These are phyloP conservation scores for Heterodera schachtii DNA, from an alignment of 1,140 invertebrate genomes.

Conservation along the genomic window DNA sequence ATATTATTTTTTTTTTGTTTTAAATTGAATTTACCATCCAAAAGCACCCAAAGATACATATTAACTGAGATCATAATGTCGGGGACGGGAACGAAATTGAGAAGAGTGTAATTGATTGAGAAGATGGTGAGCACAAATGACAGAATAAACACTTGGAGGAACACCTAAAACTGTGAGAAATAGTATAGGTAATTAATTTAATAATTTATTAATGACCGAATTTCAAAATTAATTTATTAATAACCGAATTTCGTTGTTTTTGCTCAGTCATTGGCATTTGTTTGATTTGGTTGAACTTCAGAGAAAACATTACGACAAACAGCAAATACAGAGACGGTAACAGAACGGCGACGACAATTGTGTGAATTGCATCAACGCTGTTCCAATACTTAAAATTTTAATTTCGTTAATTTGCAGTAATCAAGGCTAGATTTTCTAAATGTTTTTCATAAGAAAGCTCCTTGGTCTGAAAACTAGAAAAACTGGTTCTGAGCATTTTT, in stretches of 20 bases:
- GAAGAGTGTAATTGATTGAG: neutral
- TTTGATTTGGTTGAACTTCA: neutral
- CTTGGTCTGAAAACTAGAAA: too few relatives aligned
- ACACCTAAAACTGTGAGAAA: neutral
- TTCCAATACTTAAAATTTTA: too few relatives aligned
- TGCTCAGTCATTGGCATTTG: too few relatives aligned
- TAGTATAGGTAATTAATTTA: too few relatives aligned
- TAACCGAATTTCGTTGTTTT: neutral
- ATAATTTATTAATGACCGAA: too few relatives aligned
- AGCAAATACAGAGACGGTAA: neutral
- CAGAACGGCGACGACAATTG: neutral
- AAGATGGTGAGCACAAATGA: neutral
- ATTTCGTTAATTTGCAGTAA: too few relatives aligned
- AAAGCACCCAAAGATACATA: neutral
- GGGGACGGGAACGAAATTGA: neutral
- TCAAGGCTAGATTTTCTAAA: too few relatives aligned
- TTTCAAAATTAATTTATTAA: too few relatives aligned
- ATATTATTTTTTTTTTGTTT: neutral
- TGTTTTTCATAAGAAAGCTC: too few relatives aligned
- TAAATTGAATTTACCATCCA: neutral
- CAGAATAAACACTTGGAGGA: conserved; percentile 1
- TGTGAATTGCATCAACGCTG: neutral
- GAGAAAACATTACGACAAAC: conserved; percentile 4
- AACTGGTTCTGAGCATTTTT: too few relatives aligned
- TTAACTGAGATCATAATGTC: neutral